Percentiles rank a stretch among this genome's conserved stretches.
phyloP scores from a whole-genome alignment of 2,797 vertebrate genomes.

The Saxicola maurus region DNA sequence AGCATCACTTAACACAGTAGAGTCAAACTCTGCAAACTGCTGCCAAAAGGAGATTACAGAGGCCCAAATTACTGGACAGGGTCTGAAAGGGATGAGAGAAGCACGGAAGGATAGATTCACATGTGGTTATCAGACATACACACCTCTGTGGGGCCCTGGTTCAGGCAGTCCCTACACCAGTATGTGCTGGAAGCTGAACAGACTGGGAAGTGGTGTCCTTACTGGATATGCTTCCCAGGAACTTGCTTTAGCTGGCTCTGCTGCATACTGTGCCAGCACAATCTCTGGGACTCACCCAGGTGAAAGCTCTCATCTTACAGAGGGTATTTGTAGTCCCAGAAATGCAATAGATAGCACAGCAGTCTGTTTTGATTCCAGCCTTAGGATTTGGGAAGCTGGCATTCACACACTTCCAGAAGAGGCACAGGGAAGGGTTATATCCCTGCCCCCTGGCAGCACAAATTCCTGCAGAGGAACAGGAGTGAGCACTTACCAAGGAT shows the following conservation, averaged over 20 bases:
- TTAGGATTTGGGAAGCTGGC: not conserved
- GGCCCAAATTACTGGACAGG: not conserved
- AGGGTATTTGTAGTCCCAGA: not conserved
- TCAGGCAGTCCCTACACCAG: not conserved
- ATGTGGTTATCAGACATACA: not conserved
- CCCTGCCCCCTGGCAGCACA: not conserved
- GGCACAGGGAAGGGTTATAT: not conserved
- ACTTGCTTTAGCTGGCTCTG: not conserved
- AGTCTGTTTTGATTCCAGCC: not conserved
- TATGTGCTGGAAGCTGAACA: not conserved
- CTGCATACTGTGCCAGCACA: not conserved
- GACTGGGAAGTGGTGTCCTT: not conserved
- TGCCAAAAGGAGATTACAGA: not conserved
- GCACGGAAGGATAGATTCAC: not conserved
- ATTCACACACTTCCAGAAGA: not conserved
- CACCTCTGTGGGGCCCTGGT: not conserved
- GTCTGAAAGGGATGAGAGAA: not conserved
- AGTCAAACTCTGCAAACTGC: not conserved
- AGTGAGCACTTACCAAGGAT: slow-evolving; percentile 69
- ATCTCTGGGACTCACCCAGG: not conserved
- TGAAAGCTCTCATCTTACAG: not conserved
- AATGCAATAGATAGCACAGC: not conserved
- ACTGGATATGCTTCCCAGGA: not conserved
- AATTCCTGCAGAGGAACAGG: not conserved
- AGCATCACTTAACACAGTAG: not conserved